A percentile compares a stretch with the other conserved stretches of the same genome.
Evolutionary conservation across 2,797 vertebrate genomes (phyloP).

Genomic region (Malacoctenus gilli): DNA sequence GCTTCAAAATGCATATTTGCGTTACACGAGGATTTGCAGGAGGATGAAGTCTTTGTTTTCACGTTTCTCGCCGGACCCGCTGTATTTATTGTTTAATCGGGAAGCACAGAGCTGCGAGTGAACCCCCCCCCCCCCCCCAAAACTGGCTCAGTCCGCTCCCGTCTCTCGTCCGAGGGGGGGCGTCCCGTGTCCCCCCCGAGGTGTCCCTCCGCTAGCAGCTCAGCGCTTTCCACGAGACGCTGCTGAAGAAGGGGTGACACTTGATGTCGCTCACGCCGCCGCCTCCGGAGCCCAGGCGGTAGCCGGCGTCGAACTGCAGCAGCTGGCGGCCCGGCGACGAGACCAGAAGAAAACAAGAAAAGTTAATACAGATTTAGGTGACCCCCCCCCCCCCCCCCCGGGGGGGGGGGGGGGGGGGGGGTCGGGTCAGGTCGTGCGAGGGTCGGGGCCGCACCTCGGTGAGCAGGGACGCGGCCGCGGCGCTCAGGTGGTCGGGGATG

Average conservation of each 20-base stretch:
- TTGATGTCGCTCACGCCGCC: constrained; percentile 90
- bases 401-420: no score
- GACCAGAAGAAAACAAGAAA: no score
- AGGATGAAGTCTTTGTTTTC: not conserved
- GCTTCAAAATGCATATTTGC: constrained; percentile 20
- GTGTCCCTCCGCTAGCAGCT: constrained; percentile 54
- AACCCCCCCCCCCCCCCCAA: no score
- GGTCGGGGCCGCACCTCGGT: constrained; percentile 86
- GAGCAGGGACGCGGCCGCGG: constrained; percentile 88
- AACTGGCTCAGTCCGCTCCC: no score
- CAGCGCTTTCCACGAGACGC: constrained; percentile 88
- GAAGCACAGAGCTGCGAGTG: no score
- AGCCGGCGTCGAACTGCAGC: constrained; percentile 89
- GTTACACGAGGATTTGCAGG: constrained; percentile 5
- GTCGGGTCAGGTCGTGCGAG: no score
- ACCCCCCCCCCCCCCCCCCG: no score
- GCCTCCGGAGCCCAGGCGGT: constrained; percentile 87
- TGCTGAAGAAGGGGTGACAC: constrained; percentile 93
- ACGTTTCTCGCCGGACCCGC: constrained; percentile 3
- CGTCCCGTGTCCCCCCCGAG: no score
- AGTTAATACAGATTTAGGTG: no score
- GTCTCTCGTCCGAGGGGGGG: no score
- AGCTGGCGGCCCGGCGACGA: no score
- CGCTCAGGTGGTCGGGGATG: constrained; percentile 89
- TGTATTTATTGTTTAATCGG: constrained; percentile 27